Base-by-base conservation (phyloP, 2,888 invertebrate species). In the Drosophila multiciliata region DNA sequence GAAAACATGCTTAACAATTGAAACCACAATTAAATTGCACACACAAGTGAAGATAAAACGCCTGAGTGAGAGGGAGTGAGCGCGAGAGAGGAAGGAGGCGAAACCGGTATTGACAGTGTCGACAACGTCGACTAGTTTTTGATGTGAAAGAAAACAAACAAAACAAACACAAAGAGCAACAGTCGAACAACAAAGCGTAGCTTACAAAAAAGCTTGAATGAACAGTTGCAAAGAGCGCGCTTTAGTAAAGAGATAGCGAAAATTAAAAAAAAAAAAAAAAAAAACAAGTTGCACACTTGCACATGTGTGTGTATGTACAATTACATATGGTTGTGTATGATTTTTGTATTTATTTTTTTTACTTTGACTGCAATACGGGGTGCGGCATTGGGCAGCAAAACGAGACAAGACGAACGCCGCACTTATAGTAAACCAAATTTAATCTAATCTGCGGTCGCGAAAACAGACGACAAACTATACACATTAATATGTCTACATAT, bases 21-120 rank as follows among this genome's bases (percentile, higher is more conserved):
- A 87, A 83, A 81, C 74, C 73, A 69, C 87, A 89, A 85, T 89
- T 85, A 84, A 87, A 89, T 75, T 85, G 85, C 90, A 85, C 60
- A 87, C 66, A 80, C 77, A 76, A 63, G 29, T 62, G 38, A 54
- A 62, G 78, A 78, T 78, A 73, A 76, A 61, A 42, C 40, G n/a
- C 6, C 38, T 40, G 32, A 50, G 35, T 23, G 23, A 15, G 45
- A 74, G 33, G 45, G 32, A 49, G 23, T 11, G 33, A 11, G 32
- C 17, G 26, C 23, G 36, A 35, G 35, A 53, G 55, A 38, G 45
- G 23, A 33, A 50, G 58, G 64, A 66, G 63, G 67, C 71, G 57
- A 89, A 85, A 89, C 85, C 90, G 85, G 85, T 85, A 87, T 75
- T 32, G 58, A 70, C 55, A 58, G 59, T 75, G 48, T 68, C 40